Percentiles rank a stretch among this genome's conserved stretches.
Evolutionary conservation across 2,888 invertebrate genomes (phyloP).

Genomic region (Heteromyza rotundicornis): DNA sequence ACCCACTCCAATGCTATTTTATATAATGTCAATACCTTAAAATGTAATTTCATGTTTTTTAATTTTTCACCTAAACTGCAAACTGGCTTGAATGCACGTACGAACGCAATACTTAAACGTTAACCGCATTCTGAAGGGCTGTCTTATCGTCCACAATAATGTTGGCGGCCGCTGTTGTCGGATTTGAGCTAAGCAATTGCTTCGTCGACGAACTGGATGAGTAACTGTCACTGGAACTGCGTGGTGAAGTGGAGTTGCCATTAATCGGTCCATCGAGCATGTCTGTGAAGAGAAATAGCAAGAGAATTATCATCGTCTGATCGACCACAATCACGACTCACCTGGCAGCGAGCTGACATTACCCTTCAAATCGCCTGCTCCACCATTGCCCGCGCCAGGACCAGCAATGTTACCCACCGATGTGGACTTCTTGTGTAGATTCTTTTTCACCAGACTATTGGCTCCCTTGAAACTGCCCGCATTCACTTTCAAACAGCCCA

Average conservation of each 20-base stretch:
- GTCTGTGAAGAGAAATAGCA: constrained; percentile 40
- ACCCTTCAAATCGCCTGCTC: constrained; percentile 64
- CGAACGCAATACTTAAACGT: no score
- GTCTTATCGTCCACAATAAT: constrained; percentile 60
- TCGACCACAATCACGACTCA: constrained; percentile 43
- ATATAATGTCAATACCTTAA: no score
- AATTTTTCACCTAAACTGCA: no score
- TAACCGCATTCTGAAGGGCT: constrained; percentile 57
- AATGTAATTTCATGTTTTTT: no score
- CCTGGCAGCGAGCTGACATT: constrained; percentile 70
- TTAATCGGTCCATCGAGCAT: constrained; percentile 73
- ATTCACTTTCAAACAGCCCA: constrained; percentile 29
- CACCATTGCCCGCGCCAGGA: constrained; percentile 44
- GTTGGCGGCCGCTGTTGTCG: constrained; percentile 53
- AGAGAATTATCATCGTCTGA: background rate
- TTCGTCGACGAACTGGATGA: constrained; percentile 82
- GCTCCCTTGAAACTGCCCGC: constrained; percentile 40
- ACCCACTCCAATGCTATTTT: no score
- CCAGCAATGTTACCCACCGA: constrained; percentile 59
- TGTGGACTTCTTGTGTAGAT: constrained; percentile 58
- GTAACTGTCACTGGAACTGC: constrained; percentile 83
- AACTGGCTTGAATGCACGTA: no score
- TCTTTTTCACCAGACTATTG: constrained; percentile 47
- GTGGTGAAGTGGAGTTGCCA: constrained; percentile 62
- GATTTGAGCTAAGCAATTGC: constrained; percentile 69